Conservation (phyloP, 2,888 invertebrate genomes). For the Chrysodeixis includens region DNA sequence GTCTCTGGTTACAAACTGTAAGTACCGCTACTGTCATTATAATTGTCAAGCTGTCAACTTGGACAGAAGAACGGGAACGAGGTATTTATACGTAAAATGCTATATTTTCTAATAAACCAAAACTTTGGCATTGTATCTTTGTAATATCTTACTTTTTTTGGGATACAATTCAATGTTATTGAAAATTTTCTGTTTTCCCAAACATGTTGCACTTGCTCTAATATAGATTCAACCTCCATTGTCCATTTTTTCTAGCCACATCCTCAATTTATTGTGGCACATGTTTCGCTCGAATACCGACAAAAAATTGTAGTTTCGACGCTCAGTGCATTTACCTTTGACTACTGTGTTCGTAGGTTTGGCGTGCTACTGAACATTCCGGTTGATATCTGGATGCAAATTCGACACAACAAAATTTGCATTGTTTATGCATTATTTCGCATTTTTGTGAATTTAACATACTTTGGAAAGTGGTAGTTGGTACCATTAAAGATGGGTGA, state of each 20-base stretch:
- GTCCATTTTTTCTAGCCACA: slow-evolving; percentile 87
- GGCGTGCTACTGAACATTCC: slow-evolving; percentile 49
- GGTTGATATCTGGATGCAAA: slow-evolving; percentile 61
- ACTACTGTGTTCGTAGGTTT: slow-evolving; percentile 70
- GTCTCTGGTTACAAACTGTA: not conserved
- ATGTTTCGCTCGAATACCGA: slow-evolving; percentile 85
- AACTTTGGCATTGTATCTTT: not conserved
- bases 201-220: slow-evolving; percentile 10
- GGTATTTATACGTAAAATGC: slow-evolving; percentile 40
- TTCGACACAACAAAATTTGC: slow-evolving; percentile 46
- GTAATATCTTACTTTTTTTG: not conserved
- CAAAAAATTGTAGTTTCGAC: slow-evolving; percentile 77
- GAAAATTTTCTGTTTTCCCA: slow-evolving; percentile 20
- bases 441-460: slow-evolving; percentile 43
- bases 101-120: slow-evolving; percentile 10
- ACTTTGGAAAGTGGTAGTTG: slow-evolving; percentile 39
- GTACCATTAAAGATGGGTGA: slow-evolving; percentile 69
- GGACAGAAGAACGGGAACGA: slow-evolving; percentile 57
- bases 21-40: not conserved
- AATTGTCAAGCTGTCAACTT: slow-evolving; percentile 49
- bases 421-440: slow-evolving; percentile 61
- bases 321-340: slow-evolving; percentile 75
- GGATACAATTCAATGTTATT: not conserved
- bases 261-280: slow-evolving; percentile 87
- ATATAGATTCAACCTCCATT: slow-evolving; percentile 73